phyloP scores from a whole-genome alignment of 2,113 vertebrate species.

The Empidonax alnorum region DNA sequence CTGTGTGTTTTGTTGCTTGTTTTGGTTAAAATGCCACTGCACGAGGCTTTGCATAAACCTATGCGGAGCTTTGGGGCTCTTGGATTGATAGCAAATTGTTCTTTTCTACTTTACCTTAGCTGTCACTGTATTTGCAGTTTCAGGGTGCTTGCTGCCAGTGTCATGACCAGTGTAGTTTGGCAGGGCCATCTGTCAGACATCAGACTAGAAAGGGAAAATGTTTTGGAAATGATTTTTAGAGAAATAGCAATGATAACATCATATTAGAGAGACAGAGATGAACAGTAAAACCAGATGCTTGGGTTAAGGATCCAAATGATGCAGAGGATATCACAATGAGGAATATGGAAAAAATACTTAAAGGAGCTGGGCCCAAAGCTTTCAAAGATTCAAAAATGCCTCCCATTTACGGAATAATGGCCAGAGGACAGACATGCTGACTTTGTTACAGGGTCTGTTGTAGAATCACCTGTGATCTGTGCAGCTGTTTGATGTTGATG shows the following conservation, averaged over 20 bases:
- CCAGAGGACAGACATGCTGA: not conserved
- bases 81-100: not conserved
- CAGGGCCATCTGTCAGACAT: not conserved
- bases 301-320: not conserved
- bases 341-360: not conserved
- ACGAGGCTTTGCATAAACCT: constrained; percentile 1
- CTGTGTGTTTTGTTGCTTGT: not conserved
- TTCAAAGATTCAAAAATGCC: not conserved
- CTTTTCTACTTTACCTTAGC: constrained; percentile 12
- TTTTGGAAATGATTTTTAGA: not conserved
- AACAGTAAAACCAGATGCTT: not conserved
- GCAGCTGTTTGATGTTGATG: not conserved
- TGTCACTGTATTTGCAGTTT: not conserved
- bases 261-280: not conserved
- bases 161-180: not conserved
- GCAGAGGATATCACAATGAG: not conserved
- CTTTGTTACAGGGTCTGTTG: not conserved
- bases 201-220: not conserved
- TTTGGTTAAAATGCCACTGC: constrained; percentile 7
- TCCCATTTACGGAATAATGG: not conserved
- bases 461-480: not conserved
- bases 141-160: not conserved
- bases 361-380: not conserved
- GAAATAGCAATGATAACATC: not conserved
- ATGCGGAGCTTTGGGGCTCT: not conserved